Evolutionary conservation across 1,140 invertebrate species (phyloP), one percentile per base, ranked within the genome.

Genomic region (Drosophila miranda): DNA sequence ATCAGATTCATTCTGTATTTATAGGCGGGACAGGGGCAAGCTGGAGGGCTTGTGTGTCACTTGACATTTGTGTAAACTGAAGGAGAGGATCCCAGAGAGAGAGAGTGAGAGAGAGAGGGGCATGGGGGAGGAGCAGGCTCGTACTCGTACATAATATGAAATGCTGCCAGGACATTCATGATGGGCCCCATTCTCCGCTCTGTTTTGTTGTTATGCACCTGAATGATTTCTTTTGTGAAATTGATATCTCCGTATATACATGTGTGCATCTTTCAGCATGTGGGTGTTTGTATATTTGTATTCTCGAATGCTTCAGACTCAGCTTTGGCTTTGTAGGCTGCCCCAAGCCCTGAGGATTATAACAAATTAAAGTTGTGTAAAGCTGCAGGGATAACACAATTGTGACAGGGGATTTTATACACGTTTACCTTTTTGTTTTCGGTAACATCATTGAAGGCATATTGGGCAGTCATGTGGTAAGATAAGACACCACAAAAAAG

Each of bases 211-310:
- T 86, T 81, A 60, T 73, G 61, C 60, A 73, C 64, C 78, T 75
- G 74, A 87, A 86, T 81, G 81, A 81, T 81, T 86, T 81, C 77
- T 54, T 77, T 87, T 86, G 63, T 84, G 63, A 62, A 62, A 84
- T 84, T 84, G 81, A 87, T 84, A 84, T 86, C 81, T 74, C 45
- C 57, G 41, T 23, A 2, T 41, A n/a, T 26, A 26, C 45, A 5
- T 44, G 13, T 45, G 16, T 51, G 16, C 48, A 19, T 54, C 53
- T 11, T 41, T 44, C 19, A 34, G 45, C 14, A 5, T 26, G 8
- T 45, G 56, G 58, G 43, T 56, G 51, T 67, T 28, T 52, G 30
- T 49, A 73, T 69, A 70, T 19, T 19, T 19, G 19, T 19, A 19
- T 19, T 19, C 2, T 19, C 19, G 80, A 84, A 86, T 74, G 61